Base-by-base conservation (phyloP, 2,888 invertebrate genomes). In the Crossocerus cetratus region DNA sequence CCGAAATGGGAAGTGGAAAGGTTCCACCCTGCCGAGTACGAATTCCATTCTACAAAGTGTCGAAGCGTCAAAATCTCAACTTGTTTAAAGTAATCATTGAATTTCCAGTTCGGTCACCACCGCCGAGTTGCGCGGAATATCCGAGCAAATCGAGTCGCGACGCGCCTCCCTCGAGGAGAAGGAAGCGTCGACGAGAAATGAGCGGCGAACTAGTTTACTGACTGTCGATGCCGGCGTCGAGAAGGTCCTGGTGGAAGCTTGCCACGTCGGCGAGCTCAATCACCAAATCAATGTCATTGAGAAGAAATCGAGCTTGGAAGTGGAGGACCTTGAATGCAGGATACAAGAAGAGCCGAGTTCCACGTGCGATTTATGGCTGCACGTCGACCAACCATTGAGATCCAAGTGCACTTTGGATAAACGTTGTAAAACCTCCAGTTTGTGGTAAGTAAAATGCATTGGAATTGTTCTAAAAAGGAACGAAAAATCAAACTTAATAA, bases 81-180 rank as follows among this genome's bases (percentile, higher is more conserved):
- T n/a, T n/a, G n/a, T n/a, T n/a, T n/a, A n/a, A n/a, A n/a, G 3
- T 49, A 49, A 49, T 16, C 1, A n/a, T 71, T 74, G 86, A 86
- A 32, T 32, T 32, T 8, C 11, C 72, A 88, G 86, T 64, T 83
- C 84, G 14, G 87, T 80, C 74, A 87, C 87, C 54, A 82, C 87
- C 56, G 77, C 81, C 0, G 89, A 88, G 70, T 76, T 89, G 44
- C 85, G 86, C 18, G 88, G 87, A 60, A 87, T 89, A 58, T 86
- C 83, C 59, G 89, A 89, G 67, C 87, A 89, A 42, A 81, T 84
- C 0, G 89, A 89, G 21, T 86, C 86, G 2, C 84, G 87, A 18
- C 83, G 86, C 22, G 82, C 76, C 66, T 89, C 88, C 3, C 72
- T 79, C 21, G 89, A 89, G 69, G 89, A 89, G 76, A 88, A 87